Base-by-base conservation (phyloP, 1,140 invertebrate genomes). In the Diorhabda sublineata region DNA sequence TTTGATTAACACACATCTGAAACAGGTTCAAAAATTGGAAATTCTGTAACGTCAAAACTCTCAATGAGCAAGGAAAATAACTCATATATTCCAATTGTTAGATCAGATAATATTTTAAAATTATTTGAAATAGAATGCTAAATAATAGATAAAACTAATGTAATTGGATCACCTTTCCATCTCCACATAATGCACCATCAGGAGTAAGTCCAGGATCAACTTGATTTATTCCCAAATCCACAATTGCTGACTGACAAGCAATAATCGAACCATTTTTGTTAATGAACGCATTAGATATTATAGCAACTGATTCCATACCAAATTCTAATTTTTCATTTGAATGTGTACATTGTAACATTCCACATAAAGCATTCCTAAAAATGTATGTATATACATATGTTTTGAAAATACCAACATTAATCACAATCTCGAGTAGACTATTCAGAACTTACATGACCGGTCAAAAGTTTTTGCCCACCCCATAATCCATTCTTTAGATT, bases 311-410 rank as follows among this genome's bases (percentile, higher is more conserved):
- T 81, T 98, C 96, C 89, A 97, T 95, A n/a, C 97, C 97, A 82
- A 98, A 98, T 83, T 97, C 93, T 3, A 98, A 83, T 58, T 91
- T 87, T 79, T 99, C 96, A 80, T 96, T 97, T 60, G 95, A 83
- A 80, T 98, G 95, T 43, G 89, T 87, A 81, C 97, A 99, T 79
- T 99, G 96, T n/a, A 99, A 83, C 87, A 97, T 91, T 2, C 97
- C 97, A 83, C 97, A 99, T 57, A 90, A 82, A 2, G 92, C 85
- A 82, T 98, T 88, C 60, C 86, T 87, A 69, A 45, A 71, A 64
- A 75, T 70, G 73, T 74, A 63, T 74, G 59, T 59, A 45, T 2
- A 64, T 56, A 56, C 5, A 42, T 5, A 5, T 26, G 26, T 26
- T 26, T 26, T 26, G 26, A 26, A 1, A 26, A 26, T 26, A 26